Percentiles rank a stretch among this genome's conserved stretches.
phyloP scores from a whole-genome alignment of 2,797 vertebrate species.

The Lepilemur ruficaudatus region DNA sequence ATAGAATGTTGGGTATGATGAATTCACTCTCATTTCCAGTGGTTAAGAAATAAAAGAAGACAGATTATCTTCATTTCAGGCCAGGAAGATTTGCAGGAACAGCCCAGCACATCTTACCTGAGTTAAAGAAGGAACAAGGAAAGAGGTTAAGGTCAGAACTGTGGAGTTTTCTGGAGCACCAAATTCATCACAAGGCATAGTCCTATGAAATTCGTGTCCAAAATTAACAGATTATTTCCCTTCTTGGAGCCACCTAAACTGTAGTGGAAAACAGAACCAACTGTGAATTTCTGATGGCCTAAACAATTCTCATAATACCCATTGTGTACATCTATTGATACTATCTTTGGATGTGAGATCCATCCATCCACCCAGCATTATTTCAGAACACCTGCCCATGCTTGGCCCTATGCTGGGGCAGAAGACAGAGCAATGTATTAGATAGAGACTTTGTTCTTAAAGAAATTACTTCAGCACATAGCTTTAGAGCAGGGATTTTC shows the following conservation, averaged over 20 bases:
- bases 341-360: neutral
- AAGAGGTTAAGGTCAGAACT: neutral
- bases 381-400: neutral
- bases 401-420: neutral
- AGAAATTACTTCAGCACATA: neutral
- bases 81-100: slow-evolving; percentile 29
- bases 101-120: neutral
- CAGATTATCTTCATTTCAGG: slow-evolving; percentile 56
- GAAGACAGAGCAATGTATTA: neutral
- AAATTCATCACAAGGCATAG: neutral
- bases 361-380: neutral
- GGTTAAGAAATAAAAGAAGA: slow-evolving; percentile 80
- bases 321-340: neutral
- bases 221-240: neutral
- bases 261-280: slow-evolving; percentile 12
- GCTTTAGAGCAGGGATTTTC: neutral
- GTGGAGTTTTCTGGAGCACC: neutral
- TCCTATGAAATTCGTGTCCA: neutral
- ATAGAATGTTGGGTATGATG: slow-evolving; percentile 57
- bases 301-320: neutral
- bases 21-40: slow-evolving; percentile 68
- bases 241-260: neutral
- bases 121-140: neutral
- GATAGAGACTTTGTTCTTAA: neutral
- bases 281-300: neutral